Evolutionary conservation across 2,113 vertebrate species (phyloP).

Genomic region (Catharus fuscescens): DNA sequence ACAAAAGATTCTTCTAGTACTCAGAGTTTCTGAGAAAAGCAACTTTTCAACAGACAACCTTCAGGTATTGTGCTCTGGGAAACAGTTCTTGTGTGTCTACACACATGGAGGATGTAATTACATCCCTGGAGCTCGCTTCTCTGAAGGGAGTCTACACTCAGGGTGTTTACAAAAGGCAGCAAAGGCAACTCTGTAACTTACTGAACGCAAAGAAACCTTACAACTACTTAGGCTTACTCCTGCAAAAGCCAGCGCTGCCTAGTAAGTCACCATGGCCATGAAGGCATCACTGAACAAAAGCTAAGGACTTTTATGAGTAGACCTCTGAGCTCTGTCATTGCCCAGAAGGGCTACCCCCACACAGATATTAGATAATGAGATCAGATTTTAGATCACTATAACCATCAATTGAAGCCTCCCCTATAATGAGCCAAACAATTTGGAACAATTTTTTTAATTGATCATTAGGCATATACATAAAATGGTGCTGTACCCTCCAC

Average conservation of each 20-base stretch:
- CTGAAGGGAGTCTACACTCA: neutral
- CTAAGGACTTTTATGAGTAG: neutral
- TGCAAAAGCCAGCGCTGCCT: neutral
- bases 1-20: neutral
- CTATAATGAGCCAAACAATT: neutral
- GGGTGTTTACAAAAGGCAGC: neutral
- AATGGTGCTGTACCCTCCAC: neutral
- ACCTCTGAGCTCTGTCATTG: neutral
- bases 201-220: neutral
- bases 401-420: neutral
- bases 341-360: neutral
- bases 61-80: neutral
- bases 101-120: accelerated
- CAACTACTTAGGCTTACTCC: neutral
- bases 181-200: neutral
- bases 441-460: neutral
- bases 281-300: neutral
- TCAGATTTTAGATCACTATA: neutral
- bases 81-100: neutral
- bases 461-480: neutral
- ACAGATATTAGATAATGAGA: neutral
- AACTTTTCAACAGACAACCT: neutral
- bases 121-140: neutral
- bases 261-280: neutral
- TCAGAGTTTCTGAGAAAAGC: neutral